Evolutionary conservation across 2,797 vertebrate genomes (phyloP), one percentile per base, ranked within the genome.

Genomic region (Xiphorhynchus erythropygius): DNA sequence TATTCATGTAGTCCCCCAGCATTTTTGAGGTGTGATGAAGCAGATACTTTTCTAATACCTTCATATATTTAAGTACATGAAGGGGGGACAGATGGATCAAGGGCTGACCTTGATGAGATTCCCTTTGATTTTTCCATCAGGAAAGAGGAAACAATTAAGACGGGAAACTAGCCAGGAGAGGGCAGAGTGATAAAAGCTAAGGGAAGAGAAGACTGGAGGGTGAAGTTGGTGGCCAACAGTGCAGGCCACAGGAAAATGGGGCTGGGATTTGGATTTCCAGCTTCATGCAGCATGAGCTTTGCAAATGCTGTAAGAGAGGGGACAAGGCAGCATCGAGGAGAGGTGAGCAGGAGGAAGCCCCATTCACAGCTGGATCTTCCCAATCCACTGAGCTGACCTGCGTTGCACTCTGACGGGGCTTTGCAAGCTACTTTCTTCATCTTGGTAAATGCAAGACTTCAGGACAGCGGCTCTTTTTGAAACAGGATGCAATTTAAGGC

Each of bases 171-270:
- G 75, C 96, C 95, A 93, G 94, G 88, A 96, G 95, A 96, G 96
- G 95, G 96, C 95, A 97, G 92, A 95, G 74, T 94, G 56, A 32
- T 78, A 89, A 95, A 95, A 87, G 93, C 90, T 53, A 87, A 87
- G 19, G 70, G 27, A 84, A 27, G 11, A 62, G 27, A 71, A 50
- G 32, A 9, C 4, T 1, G 10, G 32, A 55, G n/a, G 2, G 4
- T 22, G 50, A 63, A 60, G 52, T 13, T 47, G 28, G 30, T 27
- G 63, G 44, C 7, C 74, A 77, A 1, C 5, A 46, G 67, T 32
- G n/a, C 21, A 85, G 84, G n/a, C 5, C 44, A 23, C 4, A 7
- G 63, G 42, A 42, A 67, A 67, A 49, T 4, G 16, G 52, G 52
- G 41, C 76, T 57, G 8, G 10, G 21, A 52, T 65, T 74, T 59